A percentile compares a stretch with the other conserved stretches of the same genome.
Evolutionary conservation across 1,140 invertebrate genomes (phyloP).

Genomic region (Copidosoma floridanum): DNA sequence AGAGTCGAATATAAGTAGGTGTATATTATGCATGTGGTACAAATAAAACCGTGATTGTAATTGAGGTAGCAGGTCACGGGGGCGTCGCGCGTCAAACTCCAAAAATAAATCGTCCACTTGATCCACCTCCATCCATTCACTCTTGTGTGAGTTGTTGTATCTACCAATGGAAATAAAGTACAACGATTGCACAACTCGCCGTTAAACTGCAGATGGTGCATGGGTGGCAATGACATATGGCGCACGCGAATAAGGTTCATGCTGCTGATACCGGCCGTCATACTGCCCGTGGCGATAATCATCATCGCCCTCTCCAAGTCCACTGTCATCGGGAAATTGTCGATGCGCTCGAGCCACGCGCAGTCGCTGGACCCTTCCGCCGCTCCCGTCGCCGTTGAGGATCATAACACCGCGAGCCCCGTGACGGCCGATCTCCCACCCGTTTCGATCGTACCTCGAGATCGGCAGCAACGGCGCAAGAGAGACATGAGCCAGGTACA

Average conservation of each 20-base stretch:
- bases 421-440: constrained; percentile 28
- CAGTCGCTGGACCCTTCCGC: constrained; percentile 1
- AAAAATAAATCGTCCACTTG: too few relatives aligned
- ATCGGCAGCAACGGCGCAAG: constrained; percentile 36
- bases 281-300: constrained; percentile 46
- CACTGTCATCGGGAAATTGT: constrained; percentile 34
- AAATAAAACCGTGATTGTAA: too few relatives aligned
- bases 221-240: constrained; percentile 45
- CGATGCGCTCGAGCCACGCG: constrained; percentile 19
- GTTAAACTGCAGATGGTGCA: constrained; percentile 49
- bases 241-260: constrained; percentile 46
- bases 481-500: constrained; percentile 40
- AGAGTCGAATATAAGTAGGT: too few relatives aligned
- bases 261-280: constrained; percentile 45
- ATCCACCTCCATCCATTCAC: too few relatives aligned
- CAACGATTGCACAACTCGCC: too few relatives aligned
- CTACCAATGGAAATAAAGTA: too few relatives aligned
- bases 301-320: constrained; percentile 47
- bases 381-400: not conserved
- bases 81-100: too few relatives aligned
- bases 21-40: too few relatives aligned
- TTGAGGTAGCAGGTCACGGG: too few relatives aligned
- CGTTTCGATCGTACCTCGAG: constrained; percentile 12
- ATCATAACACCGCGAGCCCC: not conserved
- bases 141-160: too few relatives aligned